Evolutionary conservation across 2,797 vertebrate genomes (phyloP), one percentile per base, ranked within the genome.

Genomic region (Brachyalestes nurse): DNA sequence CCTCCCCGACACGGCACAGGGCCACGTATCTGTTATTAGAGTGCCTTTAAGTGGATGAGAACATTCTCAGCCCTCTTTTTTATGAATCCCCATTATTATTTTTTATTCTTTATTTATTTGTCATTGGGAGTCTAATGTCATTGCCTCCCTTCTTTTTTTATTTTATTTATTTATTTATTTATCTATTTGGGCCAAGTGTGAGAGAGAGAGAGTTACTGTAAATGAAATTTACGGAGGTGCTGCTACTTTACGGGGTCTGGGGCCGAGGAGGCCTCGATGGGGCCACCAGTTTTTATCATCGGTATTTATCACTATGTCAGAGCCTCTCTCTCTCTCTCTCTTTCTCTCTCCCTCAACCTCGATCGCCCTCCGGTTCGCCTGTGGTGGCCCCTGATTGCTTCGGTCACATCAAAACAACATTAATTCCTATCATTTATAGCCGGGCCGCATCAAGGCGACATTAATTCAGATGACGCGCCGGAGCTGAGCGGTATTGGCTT

Each of bases 271-370:
- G 78, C 64, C 77, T 80, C 79, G 25, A 67, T 80, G 53, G 62
- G 80, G 69, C 82, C 82, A 90, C 81, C 82, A 72, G 88, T 83
- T 88, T 90, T 92, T 90, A 91, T 92, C 93, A 91, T 90, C 88
- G 86, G 90, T 91, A 93, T 94, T 92, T 94, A 94, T 94, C 91
- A 91, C 89, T 85, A 82, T 93, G 92, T 93, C 93, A 93, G 86
- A 91, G 88, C 75, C 17, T 61, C 72, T 66, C 71, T 77, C 73
- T 80, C 67, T 40, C 70, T 75, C 25, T 25, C 82, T 47, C 47
- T 65, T 45, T 34, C 58, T 23, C 51, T 75, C 23, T 77, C 82
- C 51, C 47, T 53, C 47, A 21, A 23, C 42, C 49, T n/a, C 16
- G 38, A 40, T 65, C 58, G 70, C 71, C 25, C 58, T 64, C 86